Evolutionary conservation across 2,113 vertebrate species (phyloP).

Genomic region (Tretioscincus oriximinensis): DNA sequence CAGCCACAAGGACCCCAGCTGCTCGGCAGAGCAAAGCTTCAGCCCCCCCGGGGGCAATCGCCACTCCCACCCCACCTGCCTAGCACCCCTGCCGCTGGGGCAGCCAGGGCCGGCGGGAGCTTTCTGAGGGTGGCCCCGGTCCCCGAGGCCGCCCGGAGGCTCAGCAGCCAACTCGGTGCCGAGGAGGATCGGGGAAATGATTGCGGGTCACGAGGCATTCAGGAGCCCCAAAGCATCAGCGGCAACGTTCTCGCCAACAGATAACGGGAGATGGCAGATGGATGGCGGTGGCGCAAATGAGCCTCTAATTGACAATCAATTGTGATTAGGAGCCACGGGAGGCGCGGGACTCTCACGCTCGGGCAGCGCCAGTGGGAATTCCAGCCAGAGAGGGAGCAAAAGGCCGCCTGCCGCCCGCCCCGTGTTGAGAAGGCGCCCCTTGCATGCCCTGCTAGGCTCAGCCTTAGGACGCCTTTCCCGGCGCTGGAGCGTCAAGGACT

Average conservation of each 20-base stretch:
- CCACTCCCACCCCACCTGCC: too few species aligned
- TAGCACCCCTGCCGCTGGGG: neutral
- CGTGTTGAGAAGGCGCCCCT: too few species aligned
- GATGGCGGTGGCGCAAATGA: conserved; percentile 75
- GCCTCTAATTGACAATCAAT: conserved; percentile 81
- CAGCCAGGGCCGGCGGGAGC: too few species aligned
- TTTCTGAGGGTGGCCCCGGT: too few species aligned
- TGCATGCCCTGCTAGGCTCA: neutral
- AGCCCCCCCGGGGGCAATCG: too few species aligned
- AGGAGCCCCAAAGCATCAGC: conserved; percentile 63
- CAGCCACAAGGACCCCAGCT: too few species aligned
- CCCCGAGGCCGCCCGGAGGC: too few species aligned
- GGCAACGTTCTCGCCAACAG: conserved; percentile 60
- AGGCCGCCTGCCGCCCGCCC: too few species aligned
- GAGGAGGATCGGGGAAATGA: conserved; percentile 47
- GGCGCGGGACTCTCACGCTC: neutral
- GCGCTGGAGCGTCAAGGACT: too few species aligned
- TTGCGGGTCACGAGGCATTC: conserved; percentile 72
- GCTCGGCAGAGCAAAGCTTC: too few species aligned
- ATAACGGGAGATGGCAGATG: conserved; percentile 77
- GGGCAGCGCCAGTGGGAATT: too few species aligned
- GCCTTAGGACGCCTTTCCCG: neutral
- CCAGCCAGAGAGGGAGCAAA: neutral
- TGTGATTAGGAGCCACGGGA: conserved; percentile 76
- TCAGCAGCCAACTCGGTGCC: neutral